Evolutionary conservation across 37 sponge, comb jelly and placozoan genomes (phyloP).

Genomic region (Crambe crambe): DNA sequence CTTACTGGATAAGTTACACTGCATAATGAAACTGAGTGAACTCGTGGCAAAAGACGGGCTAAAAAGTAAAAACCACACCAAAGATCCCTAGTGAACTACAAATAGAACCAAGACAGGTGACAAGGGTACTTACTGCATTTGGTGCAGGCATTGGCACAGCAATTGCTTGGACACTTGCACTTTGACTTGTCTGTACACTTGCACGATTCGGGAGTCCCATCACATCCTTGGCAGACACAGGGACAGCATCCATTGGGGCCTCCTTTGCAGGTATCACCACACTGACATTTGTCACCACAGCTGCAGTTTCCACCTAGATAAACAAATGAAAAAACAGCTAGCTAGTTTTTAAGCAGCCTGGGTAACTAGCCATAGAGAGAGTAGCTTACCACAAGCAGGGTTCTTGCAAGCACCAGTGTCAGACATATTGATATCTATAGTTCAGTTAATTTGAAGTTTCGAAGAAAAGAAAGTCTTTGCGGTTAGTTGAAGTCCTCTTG

Average conservation of each 20-base stretch:
- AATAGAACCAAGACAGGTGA: background rate
- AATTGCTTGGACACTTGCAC: slow-evolving; percentile 19
- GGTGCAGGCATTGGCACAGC: background rate
- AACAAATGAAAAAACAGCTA: no score
- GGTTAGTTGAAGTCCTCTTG: no score
- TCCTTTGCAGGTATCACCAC: slow-evolving; percentile 20
- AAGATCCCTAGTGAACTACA: background rate
- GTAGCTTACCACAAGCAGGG: no score
- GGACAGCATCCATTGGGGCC: slow-evolving; percentile 4
- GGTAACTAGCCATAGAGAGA: no score
- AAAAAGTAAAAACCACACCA: background rate
- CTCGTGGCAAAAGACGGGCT: background rate
- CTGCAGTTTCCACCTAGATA: no score
- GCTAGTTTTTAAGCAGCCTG: no score
- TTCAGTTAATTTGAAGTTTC: no score
- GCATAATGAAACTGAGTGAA: background rate
- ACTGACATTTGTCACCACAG: slow-evolving; percentile 26
- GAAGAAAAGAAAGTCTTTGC: no score
- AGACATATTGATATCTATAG: no score
- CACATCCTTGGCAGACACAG: slow-evolving; percentile 33
- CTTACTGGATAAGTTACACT: background rate
- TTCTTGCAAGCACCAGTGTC: no score
- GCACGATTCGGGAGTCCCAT: slow-evolving; percentile 6
- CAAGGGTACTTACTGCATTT: slow-evolving; percentile 24
- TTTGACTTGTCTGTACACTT: slow-evolving; percentile 1